A percentile compares a stretch with the other conserved stretches of the same genome.
These are phyloP conservation scores for Bergia sp. DNA, from an alignment of 92 coral and sea anemone species.

Conservation along the genomic window DNA sequence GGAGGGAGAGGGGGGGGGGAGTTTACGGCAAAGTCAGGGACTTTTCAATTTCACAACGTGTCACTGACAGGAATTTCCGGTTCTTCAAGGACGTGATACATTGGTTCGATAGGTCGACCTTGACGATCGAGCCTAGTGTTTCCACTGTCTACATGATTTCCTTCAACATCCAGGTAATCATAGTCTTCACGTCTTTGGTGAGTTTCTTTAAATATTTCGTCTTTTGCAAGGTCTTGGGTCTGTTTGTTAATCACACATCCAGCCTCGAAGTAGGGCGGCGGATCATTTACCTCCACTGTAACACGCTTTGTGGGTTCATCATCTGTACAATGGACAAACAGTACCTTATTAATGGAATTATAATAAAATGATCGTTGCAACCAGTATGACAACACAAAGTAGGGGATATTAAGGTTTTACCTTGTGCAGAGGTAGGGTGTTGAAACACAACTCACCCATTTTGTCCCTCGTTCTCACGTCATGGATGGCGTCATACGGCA, in stretches of 20 bases:
- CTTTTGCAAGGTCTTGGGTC: not conserved
- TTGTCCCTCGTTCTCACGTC: too few species aligned
- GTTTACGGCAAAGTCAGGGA: not conserved
- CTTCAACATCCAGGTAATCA: not conserved
- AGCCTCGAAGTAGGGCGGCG: constrained; percentile 31
- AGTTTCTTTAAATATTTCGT: not conserved
- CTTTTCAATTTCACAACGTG: not conserved
- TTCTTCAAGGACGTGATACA: constrained; percentile 36
- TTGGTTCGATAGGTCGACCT: constrained; percentile 29
- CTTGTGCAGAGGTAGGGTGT: too few species aligned
- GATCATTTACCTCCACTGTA: not conserved
- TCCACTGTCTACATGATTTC: constrained; percentile 17
- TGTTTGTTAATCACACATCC: constrained; percentile 23
- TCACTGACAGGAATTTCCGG: constrained; percentile 25
- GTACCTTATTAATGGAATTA: too few species aligned
- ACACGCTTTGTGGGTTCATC: not conserved
- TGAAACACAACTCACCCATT: too few species aligned
- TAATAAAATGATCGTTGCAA: too few species aligned
- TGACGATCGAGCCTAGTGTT: constrained; percentile 19
- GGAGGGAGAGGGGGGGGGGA: too few species aligned
- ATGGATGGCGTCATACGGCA: too few species aligned
- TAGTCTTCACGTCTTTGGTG: not conserved
- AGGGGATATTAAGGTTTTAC: too few species aligned
- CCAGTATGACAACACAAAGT: too few species aligned
- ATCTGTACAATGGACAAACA: not conserved